phyloP scores from a whole-genome alignment of 2,797 vertebrate genomes.

The Coranthus polyacanthus region DNA sequence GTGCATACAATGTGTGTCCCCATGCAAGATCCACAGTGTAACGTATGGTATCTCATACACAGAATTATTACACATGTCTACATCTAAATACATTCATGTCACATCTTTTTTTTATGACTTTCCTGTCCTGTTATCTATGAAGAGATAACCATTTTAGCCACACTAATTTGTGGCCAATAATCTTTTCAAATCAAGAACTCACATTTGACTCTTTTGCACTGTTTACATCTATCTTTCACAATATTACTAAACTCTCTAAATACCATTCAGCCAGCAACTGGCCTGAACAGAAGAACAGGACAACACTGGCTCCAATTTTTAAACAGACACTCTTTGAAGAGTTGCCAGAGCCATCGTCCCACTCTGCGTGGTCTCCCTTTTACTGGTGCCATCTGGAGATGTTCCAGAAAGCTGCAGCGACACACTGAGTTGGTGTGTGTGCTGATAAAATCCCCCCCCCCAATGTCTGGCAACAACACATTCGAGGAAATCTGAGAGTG shows the following conservation, averaged over 20 bases:
- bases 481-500: conserved; percentile 64
- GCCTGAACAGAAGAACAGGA: conserved; percentile 58
- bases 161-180: conserved; percentile 21
- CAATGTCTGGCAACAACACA: conserved; percentile 48
- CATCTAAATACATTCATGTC: neutral
- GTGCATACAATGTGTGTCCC: conserved; percentile 5
- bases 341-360: conserved; percentile 68
- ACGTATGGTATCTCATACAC: neutral
- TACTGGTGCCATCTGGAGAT: conserved; percentile 74
- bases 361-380: conserved; percentile 57
- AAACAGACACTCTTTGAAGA: conserved; percentile 73
- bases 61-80: too few species aligned
- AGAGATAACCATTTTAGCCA: conserved; percentile 4
- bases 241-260: conserved; percentile 48
- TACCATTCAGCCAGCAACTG: conserved; percentile 36
- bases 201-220: conserved; percentile 12
- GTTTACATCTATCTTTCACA: conserved; percentile 46
- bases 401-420: conserved; percentile 59
- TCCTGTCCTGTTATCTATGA: conserved; percentile 1
- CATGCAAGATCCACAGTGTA: conserved; percentile 1
- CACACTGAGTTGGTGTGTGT: conserved; percentile 57
- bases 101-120: neutral
- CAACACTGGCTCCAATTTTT: conserved; percentile 48
- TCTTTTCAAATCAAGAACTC: conserved; percentile 19
- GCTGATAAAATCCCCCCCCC: conserved; percentile 59